A percentile compares a stretch with the other conserved stretches of the same genome.
Evolutionary conservation across 2,113 vertebrate species (phyloP).

Genomic region (Oryzias celebensis): DNA sequence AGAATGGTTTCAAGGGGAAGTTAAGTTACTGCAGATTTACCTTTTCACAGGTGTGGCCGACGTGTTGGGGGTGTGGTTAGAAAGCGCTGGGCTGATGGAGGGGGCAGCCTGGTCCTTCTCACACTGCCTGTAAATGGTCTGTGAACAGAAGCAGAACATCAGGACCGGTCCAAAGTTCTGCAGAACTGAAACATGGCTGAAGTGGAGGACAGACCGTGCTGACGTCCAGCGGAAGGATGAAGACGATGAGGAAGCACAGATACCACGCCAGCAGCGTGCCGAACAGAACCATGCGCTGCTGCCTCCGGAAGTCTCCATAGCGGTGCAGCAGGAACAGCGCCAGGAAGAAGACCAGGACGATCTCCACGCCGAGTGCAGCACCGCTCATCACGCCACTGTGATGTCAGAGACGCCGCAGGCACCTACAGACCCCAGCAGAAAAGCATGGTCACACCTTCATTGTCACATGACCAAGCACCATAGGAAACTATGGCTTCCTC

Average conservation of each 20-base stretch:
- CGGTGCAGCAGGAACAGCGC: constrained; percentile 93
- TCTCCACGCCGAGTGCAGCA: constrained; percentile 88
- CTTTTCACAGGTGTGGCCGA: constrained; percentile 53
- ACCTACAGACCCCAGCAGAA: constrained; percentile 10
- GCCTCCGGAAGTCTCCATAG: constrained; percentile 95
- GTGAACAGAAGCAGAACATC: constrained; percentile 11
- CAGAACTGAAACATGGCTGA: neutral
- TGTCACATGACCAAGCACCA: too few species aligned
- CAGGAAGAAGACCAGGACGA: constrained; percentile 94
- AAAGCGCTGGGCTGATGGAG: constrained; percentile 13
- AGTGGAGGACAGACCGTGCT: constrained; percentile 85
- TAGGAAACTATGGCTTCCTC: too few species aligned
- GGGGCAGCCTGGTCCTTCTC: constrained; percentile 46
- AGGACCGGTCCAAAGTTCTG: neutral
- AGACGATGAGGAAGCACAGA: constrained; percentile 97
- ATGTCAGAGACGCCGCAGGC: neutral
- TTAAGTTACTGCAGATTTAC: constrained; percentile 34
- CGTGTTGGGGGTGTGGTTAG: constrained; percentile 64
- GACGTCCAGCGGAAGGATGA: constrained; percentile 94
- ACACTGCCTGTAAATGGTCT: constrained; percentile 82
- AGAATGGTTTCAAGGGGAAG: too few species aligned
- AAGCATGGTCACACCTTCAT: too few species aligned
- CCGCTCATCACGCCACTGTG: constrained; percentile 83
- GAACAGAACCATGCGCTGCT: constrained; percentile 92
- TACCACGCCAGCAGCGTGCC: constrained; percentile 96